phyloP scores from a whole-genome alignment of 2,888 invertebrate genomes.

The Altica lythri region DNA sequence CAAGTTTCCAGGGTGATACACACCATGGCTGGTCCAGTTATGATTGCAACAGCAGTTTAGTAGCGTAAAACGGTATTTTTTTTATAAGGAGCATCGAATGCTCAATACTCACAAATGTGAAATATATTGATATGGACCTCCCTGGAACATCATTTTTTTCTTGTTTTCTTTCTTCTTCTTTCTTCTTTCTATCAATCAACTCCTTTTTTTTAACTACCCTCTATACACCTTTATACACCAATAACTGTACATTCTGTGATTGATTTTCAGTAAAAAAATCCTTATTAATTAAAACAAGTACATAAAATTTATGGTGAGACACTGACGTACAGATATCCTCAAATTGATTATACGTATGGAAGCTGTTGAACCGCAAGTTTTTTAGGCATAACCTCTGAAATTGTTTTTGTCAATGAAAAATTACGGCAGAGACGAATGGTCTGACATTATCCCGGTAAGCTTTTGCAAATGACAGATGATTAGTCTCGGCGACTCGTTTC shows the following conservation, averaged over 20 bases:
- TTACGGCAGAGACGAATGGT: constrained; percentile 28
- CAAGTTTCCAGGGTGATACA: constrained; percentile 29
- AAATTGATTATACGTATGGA: constrained; percentile 28
- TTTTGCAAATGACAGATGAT: constrained; percentile 30
- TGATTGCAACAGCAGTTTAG: too few species aligned
- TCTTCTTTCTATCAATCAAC: too few species aligned
- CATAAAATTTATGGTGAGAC: constrained; percentile 1
- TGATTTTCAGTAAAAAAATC: background rate
- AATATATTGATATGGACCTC: too few species aligned
- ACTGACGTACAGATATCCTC: constrained; percentile 5
- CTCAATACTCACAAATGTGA: too few species aligned
- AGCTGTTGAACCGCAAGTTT: constrained; percentile 26
- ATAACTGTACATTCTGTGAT: too few species aligned
- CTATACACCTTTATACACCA: too few species aligned
- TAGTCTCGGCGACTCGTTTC: constrained; percentile 28
- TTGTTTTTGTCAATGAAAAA: constrained; percentile 36
- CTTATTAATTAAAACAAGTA: background rate
- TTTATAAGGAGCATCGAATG: too few species aligned
- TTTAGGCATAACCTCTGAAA: constrained; percentile 12
- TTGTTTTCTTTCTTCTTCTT: too few species aligned
- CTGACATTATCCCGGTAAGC: constrained; percentile 30
- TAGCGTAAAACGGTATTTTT: too few species aligned
- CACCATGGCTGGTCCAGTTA: constrained; percentile 3
- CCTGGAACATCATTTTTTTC: too few species aligned
- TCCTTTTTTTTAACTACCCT: too few species aligned